These are phyloP conservation scores for Calypte anna DNA, from an alignment of 2,113 vertebrate species.

Conservation along the genomic window DNA sequence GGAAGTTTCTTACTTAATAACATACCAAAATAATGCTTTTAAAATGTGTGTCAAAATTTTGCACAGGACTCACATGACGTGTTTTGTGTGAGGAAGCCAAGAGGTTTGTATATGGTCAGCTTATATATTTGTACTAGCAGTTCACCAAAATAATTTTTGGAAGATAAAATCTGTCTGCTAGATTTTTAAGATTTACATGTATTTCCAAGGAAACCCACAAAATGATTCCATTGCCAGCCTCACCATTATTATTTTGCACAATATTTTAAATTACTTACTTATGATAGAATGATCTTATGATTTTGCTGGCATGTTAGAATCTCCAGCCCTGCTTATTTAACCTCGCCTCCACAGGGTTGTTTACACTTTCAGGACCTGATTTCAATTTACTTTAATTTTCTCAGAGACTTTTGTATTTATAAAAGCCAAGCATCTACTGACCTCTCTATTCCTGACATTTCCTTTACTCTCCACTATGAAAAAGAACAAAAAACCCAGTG, in stretches of 20 bases:
- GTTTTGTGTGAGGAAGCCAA: slow-evolving; percentile 53
- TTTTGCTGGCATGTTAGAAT: slow-evolving; percentile 65
- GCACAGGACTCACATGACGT: background rate
- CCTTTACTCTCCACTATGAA: slow-evolving; percentile 69
- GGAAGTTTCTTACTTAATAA: slow-evolving; percentile 18
- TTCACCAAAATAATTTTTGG: slow-evolving; percentile 42
- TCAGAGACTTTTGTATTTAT: slow-evolving; percentile 76
- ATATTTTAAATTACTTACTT: slow-evolving; percentile 63
- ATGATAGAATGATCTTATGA: slow-evolving; percentile 53
- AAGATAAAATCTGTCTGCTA: slow-evolving; percentile 25
- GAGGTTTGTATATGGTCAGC: background rate
- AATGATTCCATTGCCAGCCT: slow-evolving; percentile 26
- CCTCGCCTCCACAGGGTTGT: slow-evolving; percentile 72
- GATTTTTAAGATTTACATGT: background rate
- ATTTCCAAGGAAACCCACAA: slow-evolving; percentile 28
- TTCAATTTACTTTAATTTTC: slow-evolving; percentile 78
- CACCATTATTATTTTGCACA: slow-evolving; percentile 54
- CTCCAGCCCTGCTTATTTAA: slow-evolving; percentile 76
- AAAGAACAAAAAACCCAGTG: slow-evolving; percentile 76
- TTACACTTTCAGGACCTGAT: slow-evolving; percentile 73
- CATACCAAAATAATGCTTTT: slow-evolving; percentile 34
- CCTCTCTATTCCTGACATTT: slow-evolving; percentile 72
- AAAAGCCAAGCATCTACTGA: slow-evolving; percentile 77
- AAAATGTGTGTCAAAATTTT: slow-evolving; percentile 28
- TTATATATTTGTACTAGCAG: background rate